These are phyloP conservation scores for Chlorops oryzae DNA, from an alignment of 1,140 invertebrate genomes.

Conservation along the genomic window DNA sequence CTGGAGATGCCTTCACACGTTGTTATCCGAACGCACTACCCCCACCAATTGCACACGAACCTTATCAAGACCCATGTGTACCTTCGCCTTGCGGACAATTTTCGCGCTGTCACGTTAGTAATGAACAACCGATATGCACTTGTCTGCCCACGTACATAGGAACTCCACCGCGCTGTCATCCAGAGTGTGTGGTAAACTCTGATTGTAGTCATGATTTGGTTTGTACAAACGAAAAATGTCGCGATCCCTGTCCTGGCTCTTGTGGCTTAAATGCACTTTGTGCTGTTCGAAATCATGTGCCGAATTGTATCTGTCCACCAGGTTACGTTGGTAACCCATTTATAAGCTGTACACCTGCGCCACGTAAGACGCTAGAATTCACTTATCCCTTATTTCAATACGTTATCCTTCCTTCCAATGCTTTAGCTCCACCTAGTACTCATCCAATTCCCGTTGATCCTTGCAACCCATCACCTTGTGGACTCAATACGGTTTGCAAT, in stretches of 20 bases:
- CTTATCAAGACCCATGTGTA: slow-evolving; percentile 51
- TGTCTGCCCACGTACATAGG: slow-evolving; percentile 66
- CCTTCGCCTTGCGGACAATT: slow-evolving; percentile 73
- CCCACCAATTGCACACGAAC: slow-evolving; percentile 45
- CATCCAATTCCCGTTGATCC: slow-evolving; percentile 19
- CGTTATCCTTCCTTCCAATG: slow-evolving; percentile 50
- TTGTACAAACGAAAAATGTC: slow-evolving; percentile 61
- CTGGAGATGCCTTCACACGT: slow-evolving; percentile 69
- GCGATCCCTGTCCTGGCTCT: slow-evolving; percentile 63
- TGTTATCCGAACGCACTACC: slow-evolving; percentile 53
- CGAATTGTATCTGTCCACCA: slow-evolving; percentile 65
- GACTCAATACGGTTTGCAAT: slow-evolving; percentile 58
- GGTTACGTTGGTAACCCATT: slow-evolving; percentile 65
- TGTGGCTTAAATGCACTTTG: slow-evolving; percentile 76
- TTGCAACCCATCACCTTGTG: slow-evolving; percentile 72
- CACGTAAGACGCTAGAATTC: slow-evolving; percentile 42
- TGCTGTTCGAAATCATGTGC: slow-evolving; percentile 72
- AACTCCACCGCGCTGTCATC: slow-evolving; percentile 62
- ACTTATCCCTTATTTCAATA: slow-evolving; percentile 28
- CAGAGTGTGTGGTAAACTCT: slow-evolving; percentile 64
- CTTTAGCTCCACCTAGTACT: background rate
- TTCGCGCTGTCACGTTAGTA: slow-evolving; percentile 62
- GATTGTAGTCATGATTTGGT: slow-evolving; percentile 64
- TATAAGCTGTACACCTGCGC: slow-evolving; percentile 51
- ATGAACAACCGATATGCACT: slow-evolving; percentile 62